phyloP scores from a whole-genome alignment of 1,140 invertebrate species.

The Formica exsecta region DNA sequence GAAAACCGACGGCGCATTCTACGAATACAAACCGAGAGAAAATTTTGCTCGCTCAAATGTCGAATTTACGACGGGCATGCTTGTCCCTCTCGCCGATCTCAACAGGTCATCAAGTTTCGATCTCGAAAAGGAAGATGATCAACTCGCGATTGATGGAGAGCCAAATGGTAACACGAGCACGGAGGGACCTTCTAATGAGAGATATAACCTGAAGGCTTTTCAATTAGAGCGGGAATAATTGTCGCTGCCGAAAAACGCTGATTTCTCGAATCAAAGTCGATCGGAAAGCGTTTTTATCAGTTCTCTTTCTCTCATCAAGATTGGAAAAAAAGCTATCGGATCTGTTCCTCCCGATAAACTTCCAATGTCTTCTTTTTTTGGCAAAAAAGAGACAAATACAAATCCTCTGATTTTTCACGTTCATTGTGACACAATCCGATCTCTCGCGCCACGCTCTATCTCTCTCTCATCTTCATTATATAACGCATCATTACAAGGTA shows the following conservation, averaged over 20 bases:
- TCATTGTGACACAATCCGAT: conserved; percentile 46
- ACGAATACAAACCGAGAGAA: conserved; percentile 50
- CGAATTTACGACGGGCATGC: conserved; percentile 66
- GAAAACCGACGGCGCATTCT: conserved; percentile 47
- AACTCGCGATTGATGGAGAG: conserved; percentile 38
- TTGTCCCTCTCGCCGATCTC: conserved; percentile 50
- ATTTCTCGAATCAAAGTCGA: conserved; percentile 37
- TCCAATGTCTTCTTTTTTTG: background rate
- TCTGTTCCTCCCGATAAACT: background rate
- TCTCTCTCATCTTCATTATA: conserved; percentile 44
- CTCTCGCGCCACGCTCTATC: conserved; percentile 16
- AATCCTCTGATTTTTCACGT: conserved; percentile 2
- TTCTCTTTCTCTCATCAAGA: conserved; percentile 1
- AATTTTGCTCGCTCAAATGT: conserved; percentile 60
- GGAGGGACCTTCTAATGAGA: conserved; percentile 34
- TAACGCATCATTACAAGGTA: conserved; percentile 64
- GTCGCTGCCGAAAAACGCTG: conserved; percentile 52
- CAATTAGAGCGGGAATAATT: conserved; percentile 63
- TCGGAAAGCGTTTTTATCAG: conserved; percentile 3
- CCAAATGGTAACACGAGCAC: conserved; percentile 41
- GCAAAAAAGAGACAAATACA: background rate
- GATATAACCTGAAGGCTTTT: conserved; percentile 44
- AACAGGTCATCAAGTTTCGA: conserved; percentile 49
- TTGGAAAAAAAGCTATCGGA: conserved; percentile 4
- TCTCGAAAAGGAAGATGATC: conserved; percentile 11